Base-by-base conservation (phyloP, 1,140 invertebrate genomes). In the Magallana gigas region DNA sequence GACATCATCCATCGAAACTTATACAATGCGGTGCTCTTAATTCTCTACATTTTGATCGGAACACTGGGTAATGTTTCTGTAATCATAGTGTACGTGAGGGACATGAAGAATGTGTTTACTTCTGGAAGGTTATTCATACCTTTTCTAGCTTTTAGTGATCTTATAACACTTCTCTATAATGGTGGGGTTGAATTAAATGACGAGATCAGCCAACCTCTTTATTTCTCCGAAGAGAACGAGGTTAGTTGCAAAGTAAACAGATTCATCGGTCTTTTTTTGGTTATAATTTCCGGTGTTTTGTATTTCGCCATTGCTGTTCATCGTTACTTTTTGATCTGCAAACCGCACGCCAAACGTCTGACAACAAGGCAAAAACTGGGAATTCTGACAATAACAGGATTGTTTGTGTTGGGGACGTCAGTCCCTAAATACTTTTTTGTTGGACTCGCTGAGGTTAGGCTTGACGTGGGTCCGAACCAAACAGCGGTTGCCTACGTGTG, bases 51-150 rank as follows among this genome's bases (percentile, higher is more conserved):
- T 23, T 18, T 76, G 11, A 11, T 76, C 18, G 68, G 68, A 8
- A 76, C 18, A 12, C 23, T 76, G 23, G 68, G 68, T 8, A 76
- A 76, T 76, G 23, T 76, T 29, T 36, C 68, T 9, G 68, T 76
- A 9, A 8, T 76, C 12, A 36, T 76, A 29, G 68, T 76, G 68
- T 76, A 76, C 23, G 0, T 76, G 12, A 29, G 23, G 12, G 68
- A 76, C 68, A 76, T 76, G 68, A 76, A 76, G 14, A 76, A 76
- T 76, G 68, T 76, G 5, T 76, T 76, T 12, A 36, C 23, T 29
- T 76, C 68, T 29, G 68, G 68, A 11, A 8, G 68, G 8, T 29
- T 76, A 12, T 76, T 76, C 23, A 36, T 76, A 8, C 68, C 68
- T 1, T 76, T 76, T 29, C 18, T 76, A 29, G 68, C 68, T 76